Base-by-base conservation (phyloP, 2,797 vertebrate species). In the Enteromius mattozi region DNA sequence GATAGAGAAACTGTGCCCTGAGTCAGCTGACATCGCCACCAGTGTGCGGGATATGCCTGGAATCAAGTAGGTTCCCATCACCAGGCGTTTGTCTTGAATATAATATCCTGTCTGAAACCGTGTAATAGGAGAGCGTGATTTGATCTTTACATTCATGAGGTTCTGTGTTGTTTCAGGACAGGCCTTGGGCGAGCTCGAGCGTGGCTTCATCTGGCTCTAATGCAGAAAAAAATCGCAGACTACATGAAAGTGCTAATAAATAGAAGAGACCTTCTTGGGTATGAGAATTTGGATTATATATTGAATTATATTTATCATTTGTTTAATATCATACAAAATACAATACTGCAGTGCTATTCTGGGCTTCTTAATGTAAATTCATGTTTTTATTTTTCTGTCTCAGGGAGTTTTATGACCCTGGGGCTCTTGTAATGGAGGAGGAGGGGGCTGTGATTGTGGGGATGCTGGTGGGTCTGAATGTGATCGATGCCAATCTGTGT, bases 401-500 rank as follows among this genome's bases (percentile, higher is more conserved):
- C 83, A 99, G 98, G 93, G 98, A 99, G 90, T 99, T 99, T 94
- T 99, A 99, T 87, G 98, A 99, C 83, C 91, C 94, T 0, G 97
- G 96, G 90, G 97, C 98, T 0, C 35, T 99, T 70, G 94, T 99
- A 95, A 89, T 99, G 94, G 97, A 98, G 88, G 98, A 99, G 84
- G 98, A 99, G 91, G 98, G 98, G 24, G 93, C 91, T 0, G 97
- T 99, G 87, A 97, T 99, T 71, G 97, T 96, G 1, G 98, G 98
- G 19, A 95, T 99, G 85, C 93, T 99, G 82, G 98, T 99, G 87
- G 98, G 98, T 61, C 96, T 99, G 83, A 99, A 99, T 4, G 96
- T 99, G 81, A 98, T 99, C n/a, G 98, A 99, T 89, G 98, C 98
- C 86, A 99, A 99, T 89, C 96, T 99, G 65, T 99, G 98, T 90